Conservation (phyloP, 2,888 invertebrate species). For the Lepetodrilus schrolli region DNA sequence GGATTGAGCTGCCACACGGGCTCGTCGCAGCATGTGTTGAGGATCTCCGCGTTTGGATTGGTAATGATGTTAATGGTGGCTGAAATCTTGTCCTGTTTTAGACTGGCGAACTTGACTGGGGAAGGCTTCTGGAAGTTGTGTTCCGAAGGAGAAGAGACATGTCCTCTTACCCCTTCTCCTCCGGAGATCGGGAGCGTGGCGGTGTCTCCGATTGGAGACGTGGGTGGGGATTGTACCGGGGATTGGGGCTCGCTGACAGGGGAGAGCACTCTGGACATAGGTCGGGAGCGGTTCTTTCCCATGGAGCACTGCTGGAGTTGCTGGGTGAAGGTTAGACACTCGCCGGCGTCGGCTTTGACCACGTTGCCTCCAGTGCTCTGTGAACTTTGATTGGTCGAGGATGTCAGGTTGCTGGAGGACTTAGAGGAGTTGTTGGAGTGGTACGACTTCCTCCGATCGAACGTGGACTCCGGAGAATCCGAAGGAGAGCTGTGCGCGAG, state of each 20-base stretch:
- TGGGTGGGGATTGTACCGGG: conserved; percentile 88
- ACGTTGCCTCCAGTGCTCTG: conserved; percentile 40
- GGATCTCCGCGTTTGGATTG: conserved; percentile 68
- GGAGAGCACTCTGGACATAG: conserved; percentile 79
- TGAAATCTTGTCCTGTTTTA: conserved; percentile 60
- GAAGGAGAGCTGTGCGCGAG: conserved; percentile 59
- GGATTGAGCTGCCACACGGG: conserved; percentile 71
- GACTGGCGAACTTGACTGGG: conserved; percentile 54
- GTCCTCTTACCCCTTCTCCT: too few relatives aligned
- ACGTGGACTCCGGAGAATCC: conserved; percentile 75
- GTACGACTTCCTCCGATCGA: conserved; percentile 75
- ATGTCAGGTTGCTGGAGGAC: conserved; percentile 83
- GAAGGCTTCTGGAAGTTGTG: conserved; percentile 52
- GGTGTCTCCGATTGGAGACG: conserved; percentile 79
- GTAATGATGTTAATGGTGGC: conserved; percentile 68
- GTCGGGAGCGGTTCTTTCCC: conserved; percentile 80
- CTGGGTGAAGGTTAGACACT: conserved; percentile 88
- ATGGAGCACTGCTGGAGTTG: conserved; percentile 89
- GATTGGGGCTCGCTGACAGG: conserved; percentile 82
- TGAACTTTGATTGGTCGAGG: conserved; percentile 77
- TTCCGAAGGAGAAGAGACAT: conserved; percentile 48
- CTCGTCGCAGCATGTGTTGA: conserved; percentile 57
- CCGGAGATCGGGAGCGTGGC: not conserved
- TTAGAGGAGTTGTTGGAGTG: conserved; percentile 80
- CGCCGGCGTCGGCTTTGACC: conserved; percentile 48